These are phyloP conservation scores for Ctenodactylus gundi DNA, from an alignment of 2,113 vertebrate species.

Conservation along the genomic window DNA sequence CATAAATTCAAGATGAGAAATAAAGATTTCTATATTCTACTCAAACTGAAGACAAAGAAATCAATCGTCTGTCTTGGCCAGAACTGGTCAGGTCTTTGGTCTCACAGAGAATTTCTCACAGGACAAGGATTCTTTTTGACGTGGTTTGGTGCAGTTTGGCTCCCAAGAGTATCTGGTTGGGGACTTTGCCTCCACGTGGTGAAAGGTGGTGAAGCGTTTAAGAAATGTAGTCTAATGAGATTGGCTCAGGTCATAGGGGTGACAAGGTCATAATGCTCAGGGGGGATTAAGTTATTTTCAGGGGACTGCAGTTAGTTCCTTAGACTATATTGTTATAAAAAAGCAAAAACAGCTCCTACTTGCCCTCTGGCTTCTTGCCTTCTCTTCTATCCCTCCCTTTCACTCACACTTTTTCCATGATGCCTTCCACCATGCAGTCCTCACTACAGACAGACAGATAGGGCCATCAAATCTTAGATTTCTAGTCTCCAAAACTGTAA, in stretches of 20 bases:
- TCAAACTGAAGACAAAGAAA: background rate
- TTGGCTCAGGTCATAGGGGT: background rate
- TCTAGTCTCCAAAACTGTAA: background rate
- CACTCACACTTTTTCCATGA: background rate
- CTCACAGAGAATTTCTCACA: background rate
- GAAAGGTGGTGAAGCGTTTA: background rate
- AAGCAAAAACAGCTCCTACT: background rate
- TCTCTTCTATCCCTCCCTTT: background rate
- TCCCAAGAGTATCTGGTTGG: background rate
- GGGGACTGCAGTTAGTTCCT: background rate
- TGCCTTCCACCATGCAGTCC: background rate
- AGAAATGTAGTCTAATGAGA: background rate
- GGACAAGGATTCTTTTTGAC: background rate
- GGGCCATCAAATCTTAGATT: background rate
- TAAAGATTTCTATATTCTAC: background rate
- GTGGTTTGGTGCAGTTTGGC: background rate
- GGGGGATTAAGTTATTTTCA: background rate
- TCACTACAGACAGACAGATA: background rate
- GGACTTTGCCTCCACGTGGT: background rate
- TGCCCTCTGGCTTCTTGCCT: background rate
- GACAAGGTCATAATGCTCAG: background rate
- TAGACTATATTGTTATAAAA: background rate
- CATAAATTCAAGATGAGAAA: slow-evolving; percentile 2
- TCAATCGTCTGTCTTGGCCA: background rate
- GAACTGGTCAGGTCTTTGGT: background rate